A percentile compares a stretch with the other conserved stretches of the same genome.
Conservation (phyloP, 2,113 vertebrate genomes). For the Campylorhamphus procurvoides region DNA sequence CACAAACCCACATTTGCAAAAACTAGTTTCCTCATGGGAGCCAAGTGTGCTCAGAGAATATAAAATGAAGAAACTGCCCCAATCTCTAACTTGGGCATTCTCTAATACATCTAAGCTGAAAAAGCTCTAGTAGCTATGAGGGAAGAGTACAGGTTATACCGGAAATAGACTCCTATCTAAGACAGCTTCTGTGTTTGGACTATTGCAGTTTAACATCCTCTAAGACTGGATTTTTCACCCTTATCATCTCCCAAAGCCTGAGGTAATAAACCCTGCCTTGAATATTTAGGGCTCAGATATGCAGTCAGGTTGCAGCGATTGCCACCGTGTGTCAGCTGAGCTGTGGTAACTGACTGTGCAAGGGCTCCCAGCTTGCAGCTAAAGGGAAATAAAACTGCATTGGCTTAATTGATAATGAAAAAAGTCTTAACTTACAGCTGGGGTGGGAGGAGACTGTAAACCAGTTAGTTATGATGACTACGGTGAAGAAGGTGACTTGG, state of each 20-base stretch:
- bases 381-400: background rate
- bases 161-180: background rate
- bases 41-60: background rate
- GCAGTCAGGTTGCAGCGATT: rapidly evolving
- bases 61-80: background rate
- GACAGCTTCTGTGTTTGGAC: background rate
- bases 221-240: background rate
- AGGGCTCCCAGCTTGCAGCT: background rate
- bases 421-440: background rate
- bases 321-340: background rate
- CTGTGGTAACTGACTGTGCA: background rate
- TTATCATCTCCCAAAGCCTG: background rate
- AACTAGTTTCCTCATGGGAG: background rate
- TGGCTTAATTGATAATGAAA: background rate
- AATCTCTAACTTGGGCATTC: rapidly evolving
- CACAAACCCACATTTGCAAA: background rate
- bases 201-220: background rate
- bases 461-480: background rate
- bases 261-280: background rate
- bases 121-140: background rate
- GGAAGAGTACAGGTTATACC: background rate
- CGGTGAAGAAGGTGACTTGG: background rate
- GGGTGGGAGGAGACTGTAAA: background rate
- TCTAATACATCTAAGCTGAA: background rate
- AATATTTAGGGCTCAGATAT: background rate